These are phyloP conservation scores for Polyploca ridens DNA, from an alignment of 2,888 invertebrate genomes.

Conservation along the genomic window DNA sequence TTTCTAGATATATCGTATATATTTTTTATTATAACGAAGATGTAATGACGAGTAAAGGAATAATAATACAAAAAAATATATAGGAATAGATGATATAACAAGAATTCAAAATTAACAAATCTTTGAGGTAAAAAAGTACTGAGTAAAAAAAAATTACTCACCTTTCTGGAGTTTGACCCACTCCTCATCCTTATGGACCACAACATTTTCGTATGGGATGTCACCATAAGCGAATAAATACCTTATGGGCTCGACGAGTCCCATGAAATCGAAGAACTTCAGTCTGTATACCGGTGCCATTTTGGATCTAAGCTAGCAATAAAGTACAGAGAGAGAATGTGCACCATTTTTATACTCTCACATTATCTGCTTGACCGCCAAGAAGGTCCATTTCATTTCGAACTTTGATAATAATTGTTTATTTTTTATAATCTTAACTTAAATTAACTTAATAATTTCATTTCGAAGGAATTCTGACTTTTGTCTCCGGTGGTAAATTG, in stretches of 20 bases:
- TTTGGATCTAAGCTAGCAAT: slow-evolving; percentile 17
- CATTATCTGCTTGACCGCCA: slow-evolving; percentile 12
- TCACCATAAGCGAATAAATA: slow-evolving; percentile 51
- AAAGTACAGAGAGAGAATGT: slow-evolving; percentile 5
- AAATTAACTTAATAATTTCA: not conserved
- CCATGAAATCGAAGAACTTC: slow-evolving; percentile 52
- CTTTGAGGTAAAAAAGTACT: too few species aligned
- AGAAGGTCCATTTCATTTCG: not conserved
- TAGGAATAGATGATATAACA: too few species aligned
- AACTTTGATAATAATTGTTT: not conserved
- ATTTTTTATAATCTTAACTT: not conserved
- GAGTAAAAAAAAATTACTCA: slow-evolving; percentile 29
- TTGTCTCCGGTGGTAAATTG: not conserved
- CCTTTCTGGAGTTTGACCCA: slow-evolving; percentile 36
- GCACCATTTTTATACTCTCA: slow-evolving; percentile 2
- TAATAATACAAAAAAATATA: too few species aligned
- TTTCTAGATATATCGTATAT: too few species aligned
- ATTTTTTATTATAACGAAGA: too few species aligned
- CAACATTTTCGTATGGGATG: slow-evolving; percentile 47
- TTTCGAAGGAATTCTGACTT: not conserved
- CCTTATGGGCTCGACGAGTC: slow-evolving; percentile 49
- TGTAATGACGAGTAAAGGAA: too few species aligned
- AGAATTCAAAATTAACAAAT: too few species aligned
- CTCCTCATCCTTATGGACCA: slow-evolving; percentile 31
- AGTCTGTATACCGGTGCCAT: slow-evolving; percentile 46